These are phyloP conservation scores for Ficedula albicollis DNA, from an alignment of 2,797 vertebrate genomes.

Conservation along the genomic window DNA sequence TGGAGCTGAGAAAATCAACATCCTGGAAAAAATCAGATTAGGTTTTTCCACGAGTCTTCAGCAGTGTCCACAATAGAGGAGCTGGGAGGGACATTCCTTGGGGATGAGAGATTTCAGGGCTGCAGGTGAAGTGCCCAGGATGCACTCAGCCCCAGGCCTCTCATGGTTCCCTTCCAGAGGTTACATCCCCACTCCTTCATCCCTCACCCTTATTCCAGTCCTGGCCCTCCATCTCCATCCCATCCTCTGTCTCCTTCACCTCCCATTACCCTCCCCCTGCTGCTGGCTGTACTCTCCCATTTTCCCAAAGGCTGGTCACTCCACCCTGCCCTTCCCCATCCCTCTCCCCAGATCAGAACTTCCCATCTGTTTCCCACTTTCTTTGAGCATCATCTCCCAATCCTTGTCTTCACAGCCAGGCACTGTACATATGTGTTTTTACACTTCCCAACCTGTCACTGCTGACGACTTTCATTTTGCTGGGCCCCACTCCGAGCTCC, in stretches of 20 bases:
- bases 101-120: background rate
- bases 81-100: background rate
- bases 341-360: background rate
- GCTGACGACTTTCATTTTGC: background rate
- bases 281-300: background rate
- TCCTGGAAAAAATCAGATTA: too few species aligned
- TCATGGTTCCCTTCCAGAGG: background rate
- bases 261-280: background rate
- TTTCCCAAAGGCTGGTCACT: background rate
- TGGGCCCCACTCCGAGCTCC: background rate
- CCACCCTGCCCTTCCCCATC: background rate
- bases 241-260: background rate
- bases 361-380: background rate
- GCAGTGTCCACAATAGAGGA: background rate
- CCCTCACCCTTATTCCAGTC: background rate
- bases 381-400: background rate
- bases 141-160: background rate
- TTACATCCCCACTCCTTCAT: background rate
- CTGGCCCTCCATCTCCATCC: background rate
- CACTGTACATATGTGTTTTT: background rate
- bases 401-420: slow-evolving; percentile 1
- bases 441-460: background rate
- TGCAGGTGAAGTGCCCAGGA: background rate
- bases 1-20: too few species aligned
- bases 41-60: too few species aligned